Percentiles rank a stretch among this genome's conserved stretches.
phyloP scores from a whole-genome alignment of 2,888 invertebrate genomes.

The Cerceris ruficornis region DNA sequence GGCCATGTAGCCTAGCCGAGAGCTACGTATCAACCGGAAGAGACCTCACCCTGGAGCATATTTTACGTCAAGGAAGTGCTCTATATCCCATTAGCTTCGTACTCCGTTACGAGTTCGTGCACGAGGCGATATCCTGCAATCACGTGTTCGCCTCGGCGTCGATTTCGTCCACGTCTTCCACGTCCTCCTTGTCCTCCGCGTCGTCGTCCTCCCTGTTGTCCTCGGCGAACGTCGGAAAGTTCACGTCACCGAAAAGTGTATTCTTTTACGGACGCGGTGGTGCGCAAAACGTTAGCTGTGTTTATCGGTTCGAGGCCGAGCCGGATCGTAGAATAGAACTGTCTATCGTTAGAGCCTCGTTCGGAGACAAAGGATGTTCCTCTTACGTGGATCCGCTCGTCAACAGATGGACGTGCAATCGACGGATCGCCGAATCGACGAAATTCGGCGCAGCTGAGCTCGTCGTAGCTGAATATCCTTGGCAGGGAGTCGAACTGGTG shows the following conservation, averaged over 20 bases:
- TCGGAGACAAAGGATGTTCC: conserved; percentile 87
- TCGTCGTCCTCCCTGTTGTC: conserved; percentile 39
- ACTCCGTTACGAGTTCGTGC: conserved; percentile 92
- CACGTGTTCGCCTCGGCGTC: conserved; percentile 77
- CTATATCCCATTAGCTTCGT: conserved; percentile 90
- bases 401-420: conserved; percentile 88
- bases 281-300: conserved; percentile 88
- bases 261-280: conserved; percentile 93
- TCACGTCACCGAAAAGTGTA: conserved; percentile 90
- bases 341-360: conserved; percentile 87
- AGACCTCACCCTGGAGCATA: conserved; percentile 90
- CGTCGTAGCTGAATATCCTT: conserved; percentile 75
- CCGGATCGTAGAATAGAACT: conserved; percentile 87
- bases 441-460: conserved; percentile 69
- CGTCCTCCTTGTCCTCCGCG: conserved; percentile 45
- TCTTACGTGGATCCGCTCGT: conserved; percentile 86
- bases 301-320: conserved; percentile 89
- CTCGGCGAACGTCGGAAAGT: conserved; percentile 82
- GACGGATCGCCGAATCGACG: conserved; percentile 64
- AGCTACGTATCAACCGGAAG: conserved; percentile 90
- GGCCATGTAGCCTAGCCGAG: conserved; percentile 87
- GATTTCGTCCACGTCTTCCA: conserved; percentile 59
- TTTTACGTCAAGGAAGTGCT: conserved; percentile 90
- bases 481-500: conserved; percentile 84
- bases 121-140: conserved; percentile 81